Conservation (phyloP, 2,113 vertebrate species). For the Panthera uncia region DNA sequence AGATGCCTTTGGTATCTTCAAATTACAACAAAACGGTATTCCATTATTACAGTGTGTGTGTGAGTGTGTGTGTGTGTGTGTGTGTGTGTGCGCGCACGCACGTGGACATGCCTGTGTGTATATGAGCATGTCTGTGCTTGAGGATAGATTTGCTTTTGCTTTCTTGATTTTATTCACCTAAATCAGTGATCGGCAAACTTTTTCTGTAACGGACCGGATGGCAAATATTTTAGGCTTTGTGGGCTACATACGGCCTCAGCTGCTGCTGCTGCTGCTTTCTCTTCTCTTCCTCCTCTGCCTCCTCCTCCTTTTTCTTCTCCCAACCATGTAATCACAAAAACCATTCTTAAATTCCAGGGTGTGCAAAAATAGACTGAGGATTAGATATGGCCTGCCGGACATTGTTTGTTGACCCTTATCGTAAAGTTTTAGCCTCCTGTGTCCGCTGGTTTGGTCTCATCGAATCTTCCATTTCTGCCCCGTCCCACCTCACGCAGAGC, state of each 20-base stretch:
- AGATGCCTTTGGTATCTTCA: constrained; percentile 39
- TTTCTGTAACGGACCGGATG: neutral
- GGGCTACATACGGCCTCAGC: neutral
- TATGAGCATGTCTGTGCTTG: neutral
- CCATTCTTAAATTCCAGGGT: neutral
- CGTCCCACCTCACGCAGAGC: neutral
- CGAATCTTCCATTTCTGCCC: neutral
- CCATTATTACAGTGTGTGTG: neutral
- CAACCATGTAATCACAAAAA: constrained; percentile 9
- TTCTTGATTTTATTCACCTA: constrained; percentile 27
- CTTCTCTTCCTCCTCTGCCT: neutral
- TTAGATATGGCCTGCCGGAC: neutral
- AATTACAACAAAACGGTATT: constrained; percentile 3
- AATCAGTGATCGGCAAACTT: neutral
- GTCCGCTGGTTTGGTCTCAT: neutral
- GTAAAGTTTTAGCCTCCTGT: neutral
- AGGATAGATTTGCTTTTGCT: neutral
- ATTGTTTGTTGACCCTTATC: neutral
- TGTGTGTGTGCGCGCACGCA: fast-evolving
- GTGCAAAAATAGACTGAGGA: neutral
- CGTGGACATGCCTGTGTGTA: neutral
- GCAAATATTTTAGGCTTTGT: neutral
- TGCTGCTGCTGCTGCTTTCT: neutral
- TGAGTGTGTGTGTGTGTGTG: neutral
- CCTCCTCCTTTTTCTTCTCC: neutral